These are phyloP conservation scores for human (Homo sapiens) DNA, from an alignment of 2,113 vertebrate genomes.

Conservation along the genomic window GRCh38 chrX:134466501-134467000, in stretches of 20 bases:
- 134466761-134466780: neutral
- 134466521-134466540: neutral
- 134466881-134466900: neutral
- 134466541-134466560: neutral
- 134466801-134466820: neutral
- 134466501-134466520: conserved; percentile 2
- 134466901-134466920: neutral
- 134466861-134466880: neutral
- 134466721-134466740: neutral
- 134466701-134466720: neutral
- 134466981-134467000: neutral
- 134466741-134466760: neutral
- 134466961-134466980: neutral
- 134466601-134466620: neutral
- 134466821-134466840: neutral
- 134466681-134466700: conserved; percentile 6
- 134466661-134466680: neutral
- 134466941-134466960: conserved; percentile 10
- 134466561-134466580: neutral
- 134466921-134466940: neutral
- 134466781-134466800: neutral
- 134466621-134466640: neutral
- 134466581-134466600: neutral
- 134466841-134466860: neutral
- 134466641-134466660: neutral